Conservation (phyloP, 2,113 vertebrate genomes). For the Zingel zingel region DNA sequence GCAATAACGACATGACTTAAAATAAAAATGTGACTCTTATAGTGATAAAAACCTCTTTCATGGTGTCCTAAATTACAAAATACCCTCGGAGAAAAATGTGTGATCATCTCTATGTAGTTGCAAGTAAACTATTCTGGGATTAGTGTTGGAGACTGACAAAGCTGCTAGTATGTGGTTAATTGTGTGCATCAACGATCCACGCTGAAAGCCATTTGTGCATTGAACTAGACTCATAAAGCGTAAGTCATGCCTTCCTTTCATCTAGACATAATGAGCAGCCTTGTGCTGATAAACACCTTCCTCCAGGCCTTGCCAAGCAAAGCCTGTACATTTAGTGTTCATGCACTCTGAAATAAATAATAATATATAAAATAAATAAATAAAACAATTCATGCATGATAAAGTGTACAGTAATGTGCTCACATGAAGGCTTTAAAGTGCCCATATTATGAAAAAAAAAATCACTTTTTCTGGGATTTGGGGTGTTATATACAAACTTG, state of each 20-base stretch:
- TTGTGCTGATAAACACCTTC: slow-evolving; percentile 50
- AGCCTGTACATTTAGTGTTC: slow-evolving; percentile 5
- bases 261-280: slow-evolving; percentile 47
- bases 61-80: slow-evolving; percentile 13
- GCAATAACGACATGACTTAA: background rate
- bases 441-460: no score
- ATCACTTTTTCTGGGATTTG: no score
- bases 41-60: slow-evolving; percentile 13
- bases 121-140: slow-evolving; percentile 10
- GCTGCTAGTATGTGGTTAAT: slow-evolving; percentile 20
- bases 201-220: slow-evolving; percentile 24
- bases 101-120: background rate
- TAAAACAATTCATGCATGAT: slow-evolving; percentile 28
- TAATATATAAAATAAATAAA: background rate
- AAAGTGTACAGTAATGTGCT: background rate
- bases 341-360: slow-evolving; percentile 5
- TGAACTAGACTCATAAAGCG: slow-evolving; percentile 20
- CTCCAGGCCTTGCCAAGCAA: slow-evolving; percentile 35
- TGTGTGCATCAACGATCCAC: slow-evolving; percentile 25
- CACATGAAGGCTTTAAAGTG: slow-evolving; percentile 6
- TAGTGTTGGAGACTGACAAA: slow-evolving; percentile 1
- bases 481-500: no score
- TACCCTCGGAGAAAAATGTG: background rate
- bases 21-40: slow-evolving; percentile 9
- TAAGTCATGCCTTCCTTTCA: slow-evolving; percentile 24